Percentiles rank a stretch among this genome's conserved stretches.
Conservation (phyloP, 2,888 invertebrate genomes). For the Bellardia bayeri region DNA sequence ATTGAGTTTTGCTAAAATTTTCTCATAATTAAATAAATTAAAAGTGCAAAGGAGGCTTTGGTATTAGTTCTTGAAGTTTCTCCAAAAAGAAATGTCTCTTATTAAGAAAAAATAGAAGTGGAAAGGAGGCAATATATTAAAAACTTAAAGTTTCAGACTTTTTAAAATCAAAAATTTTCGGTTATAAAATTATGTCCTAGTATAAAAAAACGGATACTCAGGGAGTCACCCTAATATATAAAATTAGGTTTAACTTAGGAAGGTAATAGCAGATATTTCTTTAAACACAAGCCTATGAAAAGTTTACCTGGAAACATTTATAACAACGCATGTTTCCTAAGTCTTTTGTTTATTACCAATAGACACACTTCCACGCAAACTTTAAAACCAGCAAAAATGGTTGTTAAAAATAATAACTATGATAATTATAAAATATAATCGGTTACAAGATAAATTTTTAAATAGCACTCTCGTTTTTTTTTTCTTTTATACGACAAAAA, state of each 20-base stretch:
- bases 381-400: slow-evolving; percentile 36
- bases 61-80: no score
- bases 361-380: not conserved
- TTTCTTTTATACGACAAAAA: slow-evolving; percentile 8
- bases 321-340: slow-evolving; percentile 55
- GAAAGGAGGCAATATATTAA: no score
- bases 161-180: no score
- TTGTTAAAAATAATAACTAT: slow-evolving; percentile 54
- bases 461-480: slow-evolving; percentile 49
- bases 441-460: slow-evolving; percentile 53
- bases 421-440: slow-evolving; percentile 61
- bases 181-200: no score
- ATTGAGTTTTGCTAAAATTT: no score
- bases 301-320: not conserved
- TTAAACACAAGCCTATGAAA: not conserved
- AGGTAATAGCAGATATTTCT: not conserved
- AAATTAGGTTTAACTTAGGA: not conserved
- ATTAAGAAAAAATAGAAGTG: no score
- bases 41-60: no score
- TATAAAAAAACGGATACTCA: not conserved
- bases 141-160: no score
- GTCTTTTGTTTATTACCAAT: slow-evolving; percentile 39
- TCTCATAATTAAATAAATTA: no score
- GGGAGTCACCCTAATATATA: not conserved
- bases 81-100: no score